phyloP scores from a whole-genome alignment of 2,888 invertebrate species.

The Melieria picta region DNA sequence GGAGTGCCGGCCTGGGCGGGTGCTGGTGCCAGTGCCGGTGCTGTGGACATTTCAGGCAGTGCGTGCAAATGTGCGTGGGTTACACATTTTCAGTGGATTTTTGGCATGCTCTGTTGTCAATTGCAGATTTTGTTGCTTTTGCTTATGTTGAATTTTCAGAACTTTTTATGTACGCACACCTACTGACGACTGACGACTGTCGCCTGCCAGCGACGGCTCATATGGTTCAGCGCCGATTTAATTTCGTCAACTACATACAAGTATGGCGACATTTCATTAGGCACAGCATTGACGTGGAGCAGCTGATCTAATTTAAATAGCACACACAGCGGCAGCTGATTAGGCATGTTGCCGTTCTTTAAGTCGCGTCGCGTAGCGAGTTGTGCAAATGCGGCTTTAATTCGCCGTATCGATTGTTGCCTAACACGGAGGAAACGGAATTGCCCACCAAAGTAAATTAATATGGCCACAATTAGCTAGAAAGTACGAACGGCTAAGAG shows the following conservation, averaged over 20 bases:
- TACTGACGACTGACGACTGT: neutral
- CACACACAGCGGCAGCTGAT: neutral
- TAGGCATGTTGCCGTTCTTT: too few relatives aligned
- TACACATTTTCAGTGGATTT: neutral
- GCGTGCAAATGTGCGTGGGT: constrained; percentile 5
- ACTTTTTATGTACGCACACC: constrained; percentile 1
- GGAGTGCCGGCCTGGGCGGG: neutral
- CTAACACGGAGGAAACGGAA: too few relatives aligned
- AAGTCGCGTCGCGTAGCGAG: too few relatives aligned
- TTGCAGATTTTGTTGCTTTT: constrained; percentile 13
- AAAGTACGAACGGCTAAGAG: too few relatives aligned
- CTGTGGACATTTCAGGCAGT: neutral
- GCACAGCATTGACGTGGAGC: constrained; percentile 14
- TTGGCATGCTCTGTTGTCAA: constrained; percentile 24
- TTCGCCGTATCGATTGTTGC: too few relatives aligned
- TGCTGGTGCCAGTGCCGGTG: neutral
- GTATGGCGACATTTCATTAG: constrained; percentile 5
- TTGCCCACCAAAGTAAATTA: too few relatives aligned
- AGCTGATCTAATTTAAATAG: constrained; percentile 24
- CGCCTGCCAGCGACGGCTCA: neutral
- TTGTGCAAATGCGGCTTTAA: too few relatives aligned
- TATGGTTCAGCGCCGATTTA: constrained; percentile 16
- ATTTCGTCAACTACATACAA: neutral
- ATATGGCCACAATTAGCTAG: too few relatives aligned
- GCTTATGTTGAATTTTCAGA: constrained; percentile 10